Base-by-base conservation (phyloP, 1,140 invertebrate species). In the Laodelphax striatellus region DNA sequence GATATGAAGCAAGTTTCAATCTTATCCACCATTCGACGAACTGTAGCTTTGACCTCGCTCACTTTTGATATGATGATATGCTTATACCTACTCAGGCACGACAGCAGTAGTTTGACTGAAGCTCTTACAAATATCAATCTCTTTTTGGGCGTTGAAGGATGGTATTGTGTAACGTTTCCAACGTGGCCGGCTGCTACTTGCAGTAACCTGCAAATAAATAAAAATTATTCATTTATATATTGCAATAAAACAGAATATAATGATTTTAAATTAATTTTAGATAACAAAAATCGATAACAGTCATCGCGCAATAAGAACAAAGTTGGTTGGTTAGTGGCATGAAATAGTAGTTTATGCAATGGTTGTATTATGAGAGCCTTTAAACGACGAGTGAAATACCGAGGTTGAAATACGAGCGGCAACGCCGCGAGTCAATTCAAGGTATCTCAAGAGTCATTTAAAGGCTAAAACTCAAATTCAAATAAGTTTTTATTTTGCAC, bases 171-270 rank as follows among this genome's bases (percentile, higher is more conserved):
- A 56, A 70, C 63, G 19, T 63, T 71, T 63, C 69, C 66, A 57
- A 75, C 71, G 66, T 83, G 83, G 10, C 78, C 82, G 54, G 81
- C 80, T n/a, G 77, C 80, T 46, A 77, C 67, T 69, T 83, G 80
- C 53, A 85, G 66, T 54, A 85, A 69, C 64, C 82, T 85, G 21
- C 59, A 55, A 64, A 55, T 60, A 52, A 28, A 22, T 46, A 1
- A 13, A 56, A 59, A 21, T 21, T 52, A 57, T 46, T 38, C n/a
- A 19, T n/a, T n/a, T n/a, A n/a, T n/a, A n/a, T n/a, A n/a, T n/a
- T n/a, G n/a, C n/a, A n/a, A n/a, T n/a, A n/a, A n/a, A n/a, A n/a
- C n/a, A n/a, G n/a, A n/a, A n/a, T n/a, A n/a, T n/a, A 3, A 41
- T 24, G 6, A 11, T 1, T 16, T 6, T 42, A 11, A n/a, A 57